phyloP scores from a whole-genome alignment of 2,888 invertebrate genomes.

The Tyria jacobaeae region DNA sequence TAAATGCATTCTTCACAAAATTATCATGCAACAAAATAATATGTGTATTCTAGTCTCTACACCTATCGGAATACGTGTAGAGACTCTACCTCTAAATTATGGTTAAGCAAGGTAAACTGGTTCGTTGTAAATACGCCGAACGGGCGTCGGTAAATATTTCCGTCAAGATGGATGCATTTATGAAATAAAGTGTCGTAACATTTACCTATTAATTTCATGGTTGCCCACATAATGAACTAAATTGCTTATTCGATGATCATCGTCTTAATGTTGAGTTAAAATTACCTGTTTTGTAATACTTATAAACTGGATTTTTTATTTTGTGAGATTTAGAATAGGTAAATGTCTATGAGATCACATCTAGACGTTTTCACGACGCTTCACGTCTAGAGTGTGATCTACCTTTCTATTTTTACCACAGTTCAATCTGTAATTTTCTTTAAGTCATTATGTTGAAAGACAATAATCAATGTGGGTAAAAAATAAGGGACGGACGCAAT shows the following conservation, averaged over 20 bases:
- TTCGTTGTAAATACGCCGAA: conserved; percentile 48
- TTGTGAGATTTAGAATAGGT: conserved; percentile 24
- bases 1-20: conserved; percentile 45
- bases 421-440: conserved; percentile 59
- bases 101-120: conserved; percentile 50
- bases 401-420: conserved; percentile 52
- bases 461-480: conserved; percentile 68
- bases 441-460: conserved; percentile 70
- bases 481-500: conserved; percentile 67
- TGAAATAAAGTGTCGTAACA: conserved; percentile 70
- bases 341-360: conserved; percentile 20
- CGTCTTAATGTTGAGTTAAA: conserved; percentile 32
- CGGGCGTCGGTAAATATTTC: conserved; percentile 66
- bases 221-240: conserved; percentile 66
- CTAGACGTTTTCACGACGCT: conserved; percentile 22
- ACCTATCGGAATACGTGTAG: conserved; percentile 42
- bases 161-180: conserved; percentile 68
- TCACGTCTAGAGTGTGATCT: conserved; percentile 45
- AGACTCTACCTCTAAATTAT: conserved; percentile 37
- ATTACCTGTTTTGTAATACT: conserved; percentile 44
- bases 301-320: conserved; percentile 30
- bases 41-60: conserved; percentile 42
- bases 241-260: conserved; percentile 43
- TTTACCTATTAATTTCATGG: conserved; percentile 72
- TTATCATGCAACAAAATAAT: conserved; percentile 39